Evolutionary conservation across 2,113 vertebrate genomes (phyloP), one percentile per base, ranked within the genome.

Genomic region (Hyperopisus bebe): DNA sequence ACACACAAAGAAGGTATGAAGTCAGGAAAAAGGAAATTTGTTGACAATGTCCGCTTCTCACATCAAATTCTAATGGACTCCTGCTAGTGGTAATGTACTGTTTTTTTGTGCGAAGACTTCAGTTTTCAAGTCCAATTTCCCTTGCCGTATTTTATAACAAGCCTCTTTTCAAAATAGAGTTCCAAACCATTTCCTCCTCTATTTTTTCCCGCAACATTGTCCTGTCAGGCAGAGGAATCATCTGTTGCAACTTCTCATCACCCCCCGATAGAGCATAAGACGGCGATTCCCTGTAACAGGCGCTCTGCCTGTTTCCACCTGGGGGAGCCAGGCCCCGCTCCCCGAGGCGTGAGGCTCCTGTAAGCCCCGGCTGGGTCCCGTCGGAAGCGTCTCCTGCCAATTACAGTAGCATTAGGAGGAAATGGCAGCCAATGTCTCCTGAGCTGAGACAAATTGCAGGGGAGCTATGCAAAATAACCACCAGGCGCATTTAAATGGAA

Each of bases 401-500:
- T 96, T 96, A 96, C 95, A 93, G 90, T 44, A 91, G 94, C 94
- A 95, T 95, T 95, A 95, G 93, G 91, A 92, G 92, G 91, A 93
- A 93, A 93, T 93, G 94, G 93, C 93, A 88, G 88, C 62, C 94
- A 89, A 92, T 95, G 95, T 94, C 92, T 93, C 92, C 94, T 93
- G 93, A 96, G 94, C 94, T 93, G 94, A 93, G 92, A 89, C 93
- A 95, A 96, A 96, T 96, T 96, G 96, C 95, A 96, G 95, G 95
- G 95, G 92, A 92, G 93, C 94, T 93, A 95, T 95, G 95, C 95
- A 95, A 95, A 95, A 95, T 95, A 96, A 96, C 94, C 94, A 95
- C 94, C 91, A 94, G 94, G 94, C 92, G 95, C 95, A 96, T 96
- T 96, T 96, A 96, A 96, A 96, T 95, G 95, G 95, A 96, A 96